Conservation (phyloP, 2,113 vertebrate species). For the Gymnogyps californianus region DNA sequence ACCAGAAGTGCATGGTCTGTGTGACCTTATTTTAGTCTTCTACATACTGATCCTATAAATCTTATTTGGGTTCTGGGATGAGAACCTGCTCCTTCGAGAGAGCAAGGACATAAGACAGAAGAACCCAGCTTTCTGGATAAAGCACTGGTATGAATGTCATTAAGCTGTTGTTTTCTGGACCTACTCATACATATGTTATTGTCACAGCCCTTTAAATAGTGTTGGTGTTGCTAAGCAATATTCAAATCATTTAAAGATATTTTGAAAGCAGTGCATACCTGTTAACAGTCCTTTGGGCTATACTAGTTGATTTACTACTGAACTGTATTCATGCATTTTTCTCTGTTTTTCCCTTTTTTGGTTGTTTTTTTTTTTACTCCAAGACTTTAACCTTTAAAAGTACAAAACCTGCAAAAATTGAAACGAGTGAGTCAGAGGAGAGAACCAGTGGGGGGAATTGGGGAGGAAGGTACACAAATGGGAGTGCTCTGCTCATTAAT, state of each 20-base stretch:
- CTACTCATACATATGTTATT: conserved; percentile 25
- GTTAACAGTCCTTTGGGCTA: conserved; percentile 8
- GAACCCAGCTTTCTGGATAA: neutral
- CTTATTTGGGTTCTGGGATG: neutral
- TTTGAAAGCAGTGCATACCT: conserved; percentile 29
- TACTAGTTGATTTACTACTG: conserved; percentile 25
- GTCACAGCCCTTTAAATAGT: conserved; percentile 40
- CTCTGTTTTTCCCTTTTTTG: neutral
- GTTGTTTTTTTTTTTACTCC: neutral
- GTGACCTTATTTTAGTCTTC: neutral
- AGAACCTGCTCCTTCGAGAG: neutral
- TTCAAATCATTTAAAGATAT: conserved; percentile 41
- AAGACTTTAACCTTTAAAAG: neutral
- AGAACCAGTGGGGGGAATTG: neutral
- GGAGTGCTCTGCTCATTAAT: neutral
- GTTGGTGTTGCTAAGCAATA: conserved; percentile 59
- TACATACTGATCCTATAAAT: neutral
- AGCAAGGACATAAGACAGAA: neutral
- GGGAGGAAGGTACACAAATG: neutral
- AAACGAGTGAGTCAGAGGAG: neutral
- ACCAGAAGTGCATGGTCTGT: neutral
- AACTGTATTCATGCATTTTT: neutral
- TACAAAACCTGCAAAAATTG: neutral
- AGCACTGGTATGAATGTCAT: neutral
- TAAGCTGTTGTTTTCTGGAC: conserved; percentile 27